These are phyloP conservation scores for Eulemur macaco DNA, from an alignment of 2,113 vertebrate species.

Conservation along the genomic window DNA sequence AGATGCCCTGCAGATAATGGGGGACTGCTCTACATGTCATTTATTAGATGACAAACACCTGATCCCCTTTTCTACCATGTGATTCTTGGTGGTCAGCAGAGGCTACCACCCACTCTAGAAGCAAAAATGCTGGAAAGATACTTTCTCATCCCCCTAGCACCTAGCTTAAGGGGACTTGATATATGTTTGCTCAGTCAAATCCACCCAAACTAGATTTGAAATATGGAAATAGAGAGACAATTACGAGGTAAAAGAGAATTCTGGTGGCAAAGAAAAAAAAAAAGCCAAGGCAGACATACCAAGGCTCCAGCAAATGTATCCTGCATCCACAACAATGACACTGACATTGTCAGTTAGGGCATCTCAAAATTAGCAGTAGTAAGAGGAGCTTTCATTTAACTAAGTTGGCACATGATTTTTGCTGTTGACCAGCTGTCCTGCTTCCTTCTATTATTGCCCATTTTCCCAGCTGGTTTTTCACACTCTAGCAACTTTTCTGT, in stretches of 20 bases:
- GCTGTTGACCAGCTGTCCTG: neutral
- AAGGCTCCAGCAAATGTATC: fast-evolving
- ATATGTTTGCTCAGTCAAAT: neutral
- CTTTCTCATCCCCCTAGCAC: neutral
- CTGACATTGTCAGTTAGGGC: neutral
- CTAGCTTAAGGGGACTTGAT: neutral
- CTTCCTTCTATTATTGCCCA: neutral
- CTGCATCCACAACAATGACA: neutral
- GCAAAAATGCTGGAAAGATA: neutral
- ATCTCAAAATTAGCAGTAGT: neutral
- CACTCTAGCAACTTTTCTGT: neutral
- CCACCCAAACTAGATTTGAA: neutral
- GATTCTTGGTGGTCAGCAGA: fast-evolving
- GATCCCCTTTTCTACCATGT: neutral
- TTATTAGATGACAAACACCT: neutral
- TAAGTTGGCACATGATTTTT: neutral
- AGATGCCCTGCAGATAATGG: too few relatives aligned
- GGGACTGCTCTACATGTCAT: neutral
- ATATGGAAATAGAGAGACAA: neutral
- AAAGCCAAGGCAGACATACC: neutral
- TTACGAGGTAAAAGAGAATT: neutral
- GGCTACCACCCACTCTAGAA: neutral
- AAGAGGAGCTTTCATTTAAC: too few relatives aligned
- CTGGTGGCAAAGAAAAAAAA: too few relatives aligned
- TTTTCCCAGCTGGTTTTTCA: neutral